A percentile compares a stretch with the other conserved stretches of the same genome.
Evolutionary conservation across 2,888 invertebrate species (phyloP).

Genomic region (Drosophila vallismaia): DNA sequence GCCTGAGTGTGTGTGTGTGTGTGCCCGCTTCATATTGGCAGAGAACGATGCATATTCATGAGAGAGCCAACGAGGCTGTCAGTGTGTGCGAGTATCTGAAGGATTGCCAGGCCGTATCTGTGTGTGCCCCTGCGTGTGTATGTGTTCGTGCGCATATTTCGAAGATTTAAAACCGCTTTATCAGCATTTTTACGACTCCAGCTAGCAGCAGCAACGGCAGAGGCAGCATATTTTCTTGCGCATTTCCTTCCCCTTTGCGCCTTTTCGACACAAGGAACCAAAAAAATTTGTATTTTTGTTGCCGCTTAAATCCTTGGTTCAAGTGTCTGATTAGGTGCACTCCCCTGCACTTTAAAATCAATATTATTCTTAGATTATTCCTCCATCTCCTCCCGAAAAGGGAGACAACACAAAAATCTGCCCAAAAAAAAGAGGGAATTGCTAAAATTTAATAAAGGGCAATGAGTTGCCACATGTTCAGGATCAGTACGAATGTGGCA

Average conservation of each 20-base stretch:
- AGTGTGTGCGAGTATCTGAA: constrained; percentile 7
- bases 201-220: constrained; percentile 42
- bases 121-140: constrained; percentile 16
- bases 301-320: constrained; percentile 77
- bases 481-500: constrained; percentile 17
- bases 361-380: constrained; percentile 80
- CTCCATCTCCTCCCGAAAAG: constrained; percentile 50
- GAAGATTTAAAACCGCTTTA: constrained; percentile 61
- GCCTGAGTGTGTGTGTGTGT: constrained; percentile 40
- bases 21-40: constrained; percentile 60
- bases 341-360: constrained; percentile 75
- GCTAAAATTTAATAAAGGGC: constrained; percentile 68
- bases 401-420: constrained; percentile 24
- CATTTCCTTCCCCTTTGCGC: constrained; percentile 37
- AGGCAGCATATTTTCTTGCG: constrained; percentile 50
- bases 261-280: constrained; percentile 13
- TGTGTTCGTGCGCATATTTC: constrained; percentile 63
- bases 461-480: constrained; percentile 60
- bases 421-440: constrained; percentile 46
- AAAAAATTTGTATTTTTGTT: constrained; percentile 74
- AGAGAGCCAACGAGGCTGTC: constrained; percentile 50
- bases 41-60: constrained; percentile 71
- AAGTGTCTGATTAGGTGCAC: constrained; percentile 79
- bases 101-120: constrained; percentile 31
- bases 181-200: constrained; percentile 73